Base-by-base conservation (phyloP, 2,113 vertebrate genomes). In the Brachypteracias leptosomus region DNA sequence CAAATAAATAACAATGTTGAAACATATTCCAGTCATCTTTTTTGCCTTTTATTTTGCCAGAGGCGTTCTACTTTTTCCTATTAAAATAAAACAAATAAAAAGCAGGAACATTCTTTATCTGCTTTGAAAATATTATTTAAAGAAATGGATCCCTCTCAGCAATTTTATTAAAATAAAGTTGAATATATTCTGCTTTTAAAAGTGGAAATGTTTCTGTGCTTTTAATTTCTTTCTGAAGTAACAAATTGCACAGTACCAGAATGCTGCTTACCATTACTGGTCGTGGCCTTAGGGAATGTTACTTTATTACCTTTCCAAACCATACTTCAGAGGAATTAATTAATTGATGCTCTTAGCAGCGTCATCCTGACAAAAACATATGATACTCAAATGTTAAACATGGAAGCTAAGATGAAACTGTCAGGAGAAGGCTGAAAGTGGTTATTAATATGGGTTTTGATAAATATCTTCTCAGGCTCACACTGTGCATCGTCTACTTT, bases 401-500 rank as follows among this genome's bases (percentile, higher is more conserved):
- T 98, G 97, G 98, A 97, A 97, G 96, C 98, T 97, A 97, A 98
- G 98, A 98, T 98, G 98, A 98, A 98, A 97, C 97, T 98, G 98
- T 98, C 99, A 98, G 95, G 97, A 98, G 97, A 97, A 98, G 96
- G 97, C 98, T 98, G 96, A 97, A 98, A 98, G 97, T 98, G 97
- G 98, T 98, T 99, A 98, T 99, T 98, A 98, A 98, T 99, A 98
- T 96, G 97, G 97, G 97, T 97, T 98, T 98, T 98, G 98, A 99
- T 98, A 98, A 98, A 98, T 98, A 99, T 98, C 98, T 98, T 96
- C 90, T 97, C 97, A 97, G 97, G 97, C 97, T 98, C 98, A 98
- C 96, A 98, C 98, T 98, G 98, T 98, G 98, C 98, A 96, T 98
- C 97, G 95, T 98, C 98, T 98, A 98, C 98, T 98, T 98, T 98